Percentiles rank a stretch among this genome's conserved stretches.
Evolutionary conservation across 2,797 vertebrate genomes (phyloP).

Genomic region (Acrocephalus scirpaceus): DNA sequence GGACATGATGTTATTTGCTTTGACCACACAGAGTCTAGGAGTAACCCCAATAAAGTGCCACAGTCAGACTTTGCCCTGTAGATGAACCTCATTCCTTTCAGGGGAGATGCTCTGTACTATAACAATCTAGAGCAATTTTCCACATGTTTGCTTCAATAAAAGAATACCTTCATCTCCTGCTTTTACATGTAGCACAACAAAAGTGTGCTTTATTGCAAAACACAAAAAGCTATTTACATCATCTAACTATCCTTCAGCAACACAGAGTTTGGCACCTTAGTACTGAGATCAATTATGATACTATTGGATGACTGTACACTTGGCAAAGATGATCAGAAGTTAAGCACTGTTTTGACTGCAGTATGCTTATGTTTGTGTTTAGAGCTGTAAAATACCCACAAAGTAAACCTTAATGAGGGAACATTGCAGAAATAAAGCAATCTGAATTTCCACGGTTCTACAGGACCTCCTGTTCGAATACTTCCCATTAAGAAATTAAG

Average conservation of each 20-base stretch:
- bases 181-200: constrained; percentile 64
- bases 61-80: constrained; percentile 67
- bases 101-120: constrained; percentile 52
- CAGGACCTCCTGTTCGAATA: background rate
- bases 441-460: background rate
- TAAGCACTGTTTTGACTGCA: constrained; percentile 39
- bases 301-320: constrained; percentile 14
- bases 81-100: constrained; percentile 71
- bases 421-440: constrained; percentile 8
- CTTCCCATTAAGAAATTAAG: background rate
- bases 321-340: constrained; percentile 52
- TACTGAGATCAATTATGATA: constrained; percentile 43
- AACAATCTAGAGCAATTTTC: constrained; percentile 78
- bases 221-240: constrained; percentile 77
- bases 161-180: constrained; percentile 74
- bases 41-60: constrained; percentile 63
- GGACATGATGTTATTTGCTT: constrained; percentile 71
- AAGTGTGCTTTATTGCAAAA: constrained; percentile 57
- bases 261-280: constrained; percentile 45
- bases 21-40: constrained; percentile 68
- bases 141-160: constrained; percentile 78
- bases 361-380: constrained; percentile 9
- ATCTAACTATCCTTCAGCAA: constrained; percentile 75
- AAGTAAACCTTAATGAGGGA: constrained; percentile 19
- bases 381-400: background rate